Evolutionary conservation across 2,797 vertebrate species (phyloP), one percentile per base, ranked within the genome.

Genomic region (Vireo griseus): DNA sequence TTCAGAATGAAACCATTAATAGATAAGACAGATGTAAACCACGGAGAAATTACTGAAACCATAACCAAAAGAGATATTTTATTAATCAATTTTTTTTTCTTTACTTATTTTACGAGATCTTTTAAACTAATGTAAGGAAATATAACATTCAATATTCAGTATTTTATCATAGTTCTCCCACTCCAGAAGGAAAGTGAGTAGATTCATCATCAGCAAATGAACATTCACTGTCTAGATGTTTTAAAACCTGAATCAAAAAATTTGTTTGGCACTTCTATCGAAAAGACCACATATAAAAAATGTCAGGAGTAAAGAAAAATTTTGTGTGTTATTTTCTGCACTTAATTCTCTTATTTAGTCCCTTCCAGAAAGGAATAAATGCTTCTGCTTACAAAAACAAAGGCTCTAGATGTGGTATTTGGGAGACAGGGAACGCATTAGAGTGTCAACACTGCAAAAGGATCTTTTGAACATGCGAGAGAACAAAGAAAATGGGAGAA

Each of bases 1-100:
- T 76, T 95, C 73, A 82, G 69, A 96, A 89, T 78, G 42, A 96
- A 94, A 93, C 11, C 58, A 58, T 50, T 95, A 77, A 61, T 65
- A 85, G 47, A 91, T 85, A 90, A 92, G 85, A 96, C 5, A 96
- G 77, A 69, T 77, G 84, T 50, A 88, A 96, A 97, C 81, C 69
- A 83, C 96, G 84, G 33, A 44, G 21, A 92, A 90, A 86, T 37
- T 78, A 39, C 42, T 90, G 18, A 35, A 95, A 86, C 11, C 17
- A 48, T 79, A 85, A 67, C 62, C 21, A 33, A 80, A 58, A 35
- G 21, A 72, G 13, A 31, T 9, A 68, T 52, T 92, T 71, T 87
- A 77, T 65, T 94, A 77, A 83, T 61, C 17, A 66, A 33, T 55
- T 84, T 88, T 39, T 58, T 44, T 26, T 1, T 79, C 13, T 94